phyloP scores from a whole-genome alignment of 2,888 invertebrate genomes.

The Lamellibrachia columna region DNA sequence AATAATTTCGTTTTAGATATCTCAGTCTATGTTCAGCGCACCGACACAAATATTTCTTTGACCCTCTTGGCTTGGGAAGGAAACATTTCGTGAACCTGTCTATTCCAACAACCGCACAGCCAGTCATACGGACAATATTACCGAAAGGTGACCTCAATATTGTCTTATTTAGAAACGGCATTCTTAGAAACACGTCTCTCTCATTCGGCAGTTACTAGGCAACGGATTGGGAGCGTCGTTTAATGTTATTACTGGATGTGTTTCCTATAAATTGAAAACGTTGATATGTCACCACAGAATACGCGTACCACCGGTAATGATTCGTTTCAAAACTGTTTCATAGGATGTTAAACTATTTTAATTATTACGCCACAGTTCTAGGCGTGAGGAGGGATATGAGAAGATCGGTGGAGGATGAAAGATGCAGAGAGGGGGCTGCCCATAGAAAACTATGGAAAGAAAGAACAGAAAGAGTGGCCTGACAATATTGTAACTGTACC shows the following conservation, averaged over 20 bases:
- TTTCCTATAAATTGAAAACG: neutral
- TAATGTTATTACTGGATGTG: neutral
- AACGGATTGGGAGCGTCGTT: neutral
- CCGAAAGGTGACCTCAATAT: neutral
- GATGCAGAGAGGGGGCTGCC: no score
- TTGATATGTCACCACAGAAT: neutral
- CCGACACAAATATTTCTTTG: neutral
- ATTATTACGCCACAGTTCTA: neutral
- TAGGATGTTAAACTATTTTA: neutral
- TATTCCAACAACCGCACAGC: neutral
- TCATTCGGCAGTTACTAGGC: neutral
- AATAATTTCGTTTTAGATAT: neutral
- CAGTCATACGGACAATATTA: neutral
- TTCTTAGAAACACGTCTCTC: neutral
- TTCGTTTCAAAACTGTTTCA: neutral
- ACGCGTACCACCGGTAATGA: neutral
- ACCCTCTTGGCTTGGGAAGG: neutral
- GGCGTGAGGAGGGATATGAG: no score
- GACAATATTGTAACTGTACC: no score
- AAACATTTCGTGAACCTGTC: neutral
- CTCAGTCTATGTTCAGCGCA: neutral
- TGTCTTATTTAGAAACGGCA: neutral
- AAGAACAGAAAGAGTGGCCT: no score
- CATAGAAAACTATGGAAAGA: no score
- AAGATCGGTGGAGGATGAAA: no score